Evolutionary conservation across 2,888 invertebrate genomes (phyloP), one percentile per base, ranked within the genome.

Genomic region (Idaea straminata): DNA sequence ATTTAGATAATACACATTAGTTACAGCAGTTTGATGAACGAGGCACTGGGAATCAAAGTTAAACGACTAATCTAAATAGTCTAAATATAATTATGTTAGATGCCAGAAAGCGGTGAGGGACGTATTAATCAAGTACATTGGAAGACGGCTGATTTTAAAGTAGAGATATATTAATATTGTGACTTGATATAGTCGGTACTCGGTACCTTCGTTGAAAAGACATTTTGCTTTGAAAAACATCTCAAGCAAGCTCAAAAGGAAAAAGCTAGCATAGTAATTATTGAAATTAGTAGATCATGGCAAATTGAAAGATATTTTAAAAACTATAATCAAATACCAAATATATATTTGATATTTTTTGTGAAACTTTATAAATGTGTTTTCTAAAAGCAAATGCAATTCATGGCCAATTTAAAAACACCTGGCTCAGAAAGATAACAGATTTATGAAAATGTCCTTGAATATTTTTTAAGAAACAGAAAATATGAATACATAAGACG

Each of bases 31-130:
- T 47, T 64, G 65, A 74, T 70, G 74, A 74, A 73, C 65, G 66
- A 69, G 62, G 35, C 65, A 62, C 65, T 63, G 61, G 65, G 65
- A 66, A 70, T 75, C 76, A 78, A 76, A 71, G 77, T 70, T 77
- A 76, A 75, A 77, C 69, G 67, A 78, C 7, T 47, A 5, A 47
- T 47, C 47, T 47, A 47, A 47, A 47, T 47, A 10, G 47, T 47
- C 47, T 47, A 47, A 47, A 47, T 10, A 47, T 47, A 47, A 74
- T 72, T 47, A 66, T 78, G 79, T 77, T 79, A 77, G 35, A 72
- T 81, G 86, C 84, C 85, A 86, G 80, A 72, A 74, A 71, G 72
- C 73, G 69, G 75, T 77, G 75, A 67, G 65, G 66, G 73, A 67
- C 66, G 69, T 70, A 75, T 80, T 78, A 73, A 66, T 74, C 69